These are phyloP conservation scores for Peromyscus californicus DNA, from an alignment of 2,113 vertebrate species.

Conservation along the genomic window DNA sequence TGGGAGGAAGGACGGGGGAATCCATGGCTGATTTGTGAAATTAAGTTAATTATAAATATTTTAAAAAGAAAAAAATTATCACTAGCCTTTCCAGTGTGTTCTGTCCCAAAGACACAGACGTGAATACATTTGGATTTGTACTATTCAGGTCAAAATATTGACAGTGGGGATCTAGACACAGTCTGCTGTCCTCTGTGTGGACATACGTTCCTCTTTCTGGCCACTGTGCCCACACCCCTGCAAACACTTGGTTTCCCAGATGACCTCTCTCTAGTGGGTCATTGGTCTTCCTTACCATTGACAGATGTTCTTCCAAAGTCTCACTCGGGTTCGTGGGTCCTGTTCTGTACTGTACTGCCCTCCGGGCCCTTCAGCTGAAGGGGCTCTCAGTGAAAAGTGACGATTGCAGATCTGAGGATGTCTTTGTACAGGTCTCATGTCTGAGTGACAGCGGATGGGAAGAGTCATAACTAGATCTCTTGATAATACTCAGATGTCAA, in stretches of 20 bases:
- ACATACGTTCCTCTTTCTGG: no score
- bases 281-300: not conserved
- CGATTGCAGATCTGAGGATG: conserved; percentile 35
- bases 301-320: conserved; percentile 45
- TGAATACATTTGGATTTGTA: not conserved
- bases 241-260: not conserved
- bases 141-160: not conserved
- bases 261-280: not conserved
- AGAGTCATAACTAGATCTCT: not conserved
- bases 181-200: accelerated
- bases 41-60: no score
- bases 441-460: conserved; percentile 23
- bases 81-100: not conserved
- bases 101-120: not conserved
- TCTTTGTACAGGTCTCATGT: not conserved
- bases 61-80: no score
- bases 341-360: not conserved
- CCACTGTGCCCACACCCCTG: accelerated
- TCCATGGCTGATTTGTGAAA: no score
- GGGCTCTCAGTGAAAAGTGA: not conserved
- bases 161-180: not conserved
- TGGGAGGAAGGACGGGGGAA: no score
- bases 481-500: conserved; percentile 15
- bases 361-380: conserved; percentile 44
- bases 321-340: not conserved